Base-by-base conservation (phyloP, 2,888 invertebrate species). In the Vesta saturnalis region DNA sequence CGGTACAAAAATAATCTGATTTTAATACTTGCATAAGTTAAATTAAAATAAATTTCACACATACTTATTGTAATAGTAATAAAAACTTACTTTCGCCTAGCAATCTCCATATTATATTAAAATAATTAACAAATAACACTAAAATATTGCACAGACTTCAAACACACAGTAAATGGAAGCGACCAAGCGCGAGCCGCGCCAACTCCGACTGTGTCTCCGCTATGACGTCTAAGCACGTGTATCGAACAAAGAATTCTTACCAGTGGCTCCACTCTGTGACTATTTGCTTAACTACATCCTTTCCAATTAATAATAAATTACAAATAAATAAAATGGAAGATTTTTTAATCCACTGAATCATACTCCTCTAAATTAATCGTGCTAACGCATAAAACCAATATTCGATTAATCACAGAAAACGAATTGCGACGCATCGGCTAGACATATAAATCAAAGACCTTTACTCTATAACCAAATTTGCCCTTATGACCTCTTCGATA, bases 41-140 rank as follows among this genome's bases (percentile, higher is more conserved):
- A 16, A 61, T 18, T 23, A 4, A 2, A 14, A n/a, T 15, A 21
- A 60, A 61, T 43, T 18, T 23, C n/a, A 8, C 14, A 1, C 19
- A 47, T 3, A 39, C 16, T 22, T 55, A 57, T 19, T 22, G 35
- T 21, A 57, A 64, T 39, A 52, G 10, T 22, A 49, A 59, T 47
- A 72, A 74, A 74, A 64, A 73, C 75, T 74, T 74, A 76, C 75
- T 72, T 74, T 71, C 73, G 73, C 67, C 73, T 74, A 55, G 75
- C 73, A 49, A 73, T 61, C 66, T 76, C 73, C 75, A 76, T 76
- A 46, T 67, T 70, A 64, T 35, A n/a, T 39, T 18, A 59, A 30
- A 66, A 47, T 30, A 19, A 59, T 54, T 59, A 59, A 57, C 59
- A 14, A 66, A 67, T 46, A 65, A 56, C 58, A 64, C 60, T 49